phyloP scores from a whole-genome alignment of 1,140 invertebrate genomes.

The Aphelenchoides fujianensis region DNA sequence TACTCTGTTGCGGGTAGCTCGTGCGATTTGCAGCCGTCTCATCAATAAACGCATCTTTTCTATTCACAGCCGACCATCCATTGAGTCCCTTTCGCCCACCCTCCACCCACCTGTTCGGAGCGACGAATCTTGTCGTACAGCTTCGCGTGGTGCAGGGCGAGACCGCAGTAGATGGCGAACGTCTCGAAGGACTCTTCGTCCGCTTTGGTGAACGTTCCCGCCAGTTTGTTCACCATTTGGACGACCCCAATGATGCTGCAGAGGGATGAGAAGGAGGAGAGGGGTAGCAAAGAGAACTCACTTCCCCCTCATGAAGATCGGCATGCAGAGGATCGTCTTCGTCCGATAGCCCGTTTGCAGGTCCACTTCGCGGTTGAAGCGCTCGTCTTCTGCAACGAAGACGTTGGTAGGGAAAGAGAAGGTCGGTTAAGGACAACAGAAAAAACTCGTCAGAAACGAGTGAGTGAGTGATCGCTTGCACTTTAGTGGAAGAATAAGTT shows the following conservation, averaged over 20 bases:
- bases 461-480: no score
- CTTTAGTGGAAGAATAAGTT: no score
- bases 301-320: conserved; percentile 73
- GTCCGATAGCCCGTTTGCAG: conserved; percentile 75
- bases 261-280: conserved; percentile 28
- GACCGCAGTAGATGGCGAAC: conserved; percentile 79
- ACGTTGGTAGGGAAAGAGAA: no score
- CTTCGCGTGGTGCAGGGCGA: conserved; percentile 79
- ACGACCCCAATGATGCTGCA: conserved; percentile 75
- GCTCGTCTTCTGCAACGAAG: conserved; percentile 80
- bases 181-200: conserved; percentile 79
- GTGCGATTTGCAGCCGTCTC: no score
- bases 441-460: no score
- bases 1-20: no score
- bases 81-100: not conserved
- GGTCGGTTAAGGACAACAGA: no score
- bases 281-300: no score
- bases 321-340: conserved; percentile 78
- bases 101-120: conserved; percentile 70
- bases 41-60: not conserved
- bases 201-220: conserved; percentile 71
- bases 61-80: not conserved
- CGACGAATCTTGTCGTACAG: conserved; percentile 78
- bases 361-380: conserved; percentile 81
- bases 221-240: conserved; percentile 80